Percentiles rank a stretch among this genome's conserved stretches.
Evolutionary conservation across 2,797 vertebrate genomes (phyloP).

Genomic region (Malacoctenus gilli): DNA sequence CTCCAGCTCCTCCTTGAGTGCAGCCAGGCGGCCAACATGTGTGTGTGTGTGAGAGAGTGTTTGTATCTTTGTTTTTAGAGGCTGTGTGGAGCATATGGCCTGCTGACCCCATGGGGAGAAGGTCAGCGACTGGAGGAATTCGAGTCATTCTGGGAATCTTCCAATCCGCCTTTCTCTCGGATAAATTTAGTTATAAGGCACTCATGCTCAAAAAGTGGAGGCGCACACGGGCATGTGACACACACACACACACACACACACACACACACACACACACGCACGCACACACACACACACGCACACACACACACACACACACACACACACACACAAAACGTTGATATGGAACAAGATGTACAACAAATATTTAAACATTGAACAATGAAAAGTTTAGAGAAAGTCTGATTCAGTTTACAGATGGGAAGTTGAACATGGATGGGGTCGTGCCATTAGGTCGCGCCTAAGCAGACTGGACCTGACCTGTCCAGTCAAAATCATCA

Average conservation of each 20-base stretch:
- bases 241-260: background rate
- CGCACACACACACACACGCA: background rate
- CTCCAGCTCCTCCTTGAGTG: conserved; percentile 60
- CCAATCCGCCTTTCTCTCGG: conserved; percentile 39
- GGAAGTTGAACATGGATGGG: too few species aligned
- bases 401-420: too few species aligned
- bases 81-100: conserved; percentile 71
- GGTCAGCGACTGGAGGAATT: conserved; percentile 75
- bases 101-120: conserved; percentile 60
- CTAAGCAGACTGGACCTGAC: too few species aligned
- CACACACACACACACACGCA: background rate
- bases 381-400: too few species aligned
- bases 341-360: too few species aligned
- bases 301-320: too few species aligned
- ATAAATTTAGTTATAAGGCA: conserved; percentile 31
- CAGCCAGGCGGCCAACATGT: conserved; percentile 21
- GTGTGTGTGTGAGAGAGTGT: conserved; percentile 25
- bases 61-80: conserved; percentile 37
- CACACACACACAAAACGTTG: too few species aligned
- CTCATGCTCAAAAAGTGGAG: conserved; percentile 15
- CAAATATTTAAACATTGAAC: too few species aligned
- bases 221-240: conserved; percentile 4
- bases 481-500: too few species aligned
- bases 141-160: conserved; percentile 70
- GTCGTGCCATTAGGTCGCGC: too few species aligned